Evolutionary conservation across 2,888 invertebrate genomes (phyloP), one percentile per base, ranked within the genome.

Genomic region (Dorcus hopei): DNA sequence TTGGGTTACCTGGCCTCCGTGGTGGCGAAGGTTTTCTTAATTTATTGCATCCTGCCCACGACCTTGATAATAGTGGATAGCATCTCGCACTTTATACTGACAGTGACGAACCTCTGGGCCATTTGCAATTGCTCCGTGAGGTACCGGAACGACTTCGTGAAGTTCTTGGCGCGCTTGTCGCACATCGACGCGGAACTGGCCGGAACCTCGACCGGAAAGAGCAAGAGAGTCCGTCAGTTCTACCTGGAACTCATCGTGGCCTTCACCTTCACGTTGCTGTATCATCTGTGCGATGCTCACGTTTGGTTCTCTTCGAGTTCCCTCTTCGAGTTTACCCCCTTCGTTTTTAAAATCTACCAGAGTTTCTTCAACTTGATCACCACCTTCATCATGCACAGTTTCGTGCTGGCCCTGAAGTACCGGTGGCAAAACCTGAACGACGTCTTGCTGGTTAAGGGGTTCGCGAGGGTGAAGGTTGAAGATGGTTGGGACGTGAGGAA

Each of bases 11-110:
- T 38, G 4, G 3, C 14, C 7, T 54, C 54, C 8, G 11, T 47
- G 8, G 11, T n/a, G 14, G 54, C 47, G 11, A 23, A 48, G 42
- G 47, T 54, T 16, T n/a, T 11, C 14, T 9, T 16, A 16, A 33
- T 54, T 8, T 54, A 54, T 47, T 8, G 14, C 8, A 38, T 54
- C 8, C 16, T 54, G 14, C 54, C 54, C 3, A 26, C 45, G 16
- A 54, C 54, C 19, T 38, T 54, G 11, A 45, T 33, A n/a, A 19
- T 54, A 16, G 47, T 54, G 2, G 54, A 54, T 48, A 11, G 39
- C 14, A 9, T 54, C n/a, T 38, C 47, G n/a, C 9, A 38, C 3
- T 38, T 45, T 14, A 47, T 54, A 11, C 38, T 54, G 19, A 54
- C 54, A 6, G 19, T 47, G 38, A 45, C 45, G 14, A 47, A 47